A percentile compares a stretch with the other conserved stretches of the same genome.
Conservation (phyloP, 2,797 vertebrate species). For the Tympanoctomys barrerae region DNA sequence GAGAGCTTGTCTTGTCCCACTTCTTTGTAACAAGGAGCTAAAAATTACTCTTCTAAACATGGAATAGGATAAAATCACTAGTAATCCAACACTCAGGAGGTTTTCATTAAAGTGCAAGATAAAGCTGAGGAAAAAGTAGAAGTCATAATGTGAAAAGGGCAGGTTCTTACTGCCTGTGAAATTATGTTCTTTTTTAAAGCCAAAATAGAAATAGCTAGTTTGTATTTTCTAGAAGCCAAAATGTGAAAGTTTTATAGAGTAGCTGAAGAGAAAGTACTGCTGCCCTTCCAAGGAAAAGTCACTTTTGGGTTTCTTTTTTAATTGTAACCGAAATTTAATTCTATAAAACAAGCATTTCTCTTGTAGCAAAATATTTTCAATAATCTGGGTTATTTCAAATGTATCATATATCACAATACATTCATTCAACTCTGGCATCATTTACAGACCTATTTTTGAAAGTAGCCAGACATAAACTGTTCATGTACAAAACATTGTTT, state of each 20-base stretch:
- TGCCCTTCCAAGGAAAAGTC: slow-evolving; percentile 42
- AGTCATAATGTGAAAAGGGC: neutral
- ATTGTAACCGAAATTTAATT: slow-evolving; percentile 64
- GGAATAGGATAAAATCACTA: slow-evolving; percentile 24
- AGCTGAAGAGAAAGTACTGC: slow-evolving; percentile 50
- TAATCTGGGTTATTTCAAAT: slow-evolving; percentile 65
- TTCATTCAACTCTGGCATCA: slow-evolving; percentile 62
- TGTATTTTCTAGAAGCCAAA: slow-evolving; percentile 44
- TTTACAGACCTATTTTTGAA: slow-evolving; percentile 64
- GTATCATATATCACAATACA: slow-evolving; percentile 66
- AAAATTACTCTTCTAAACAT: slow-evolving; percentile 54
- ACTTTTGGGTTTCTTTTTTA: slow-evolving; percentile 63
- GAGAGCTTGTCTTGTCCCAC: neutral
- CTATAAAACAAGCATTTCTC: slow-evolving; percentile 56
- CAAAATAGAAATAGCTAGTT: slow-evolving; percentile 55
- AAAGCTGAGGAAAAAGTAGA: neutral
- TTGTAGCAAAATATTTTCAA: slow-evolving; percentile 45
- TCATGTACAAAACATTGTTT: slow-evolving; percentile 37
- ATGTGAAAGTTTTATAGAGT: slow-evolving; percentile 52
- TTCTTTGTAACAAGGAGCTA: slow-evolving; percentile 20
- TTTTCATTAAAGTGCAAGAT: slow-evolving; percentile 54
- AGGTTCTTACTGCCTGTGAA: slow-evolving; percentile 27
- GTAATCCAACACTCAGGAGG: neutral
- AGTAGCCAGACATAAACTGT: slow-evolving; percentile 54
- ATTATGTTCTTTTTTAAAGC: slow-evolving; percentile 46